Conservation (phyloP, 2,888 invertebrate species). For the Orthosia cruda region DNA sequence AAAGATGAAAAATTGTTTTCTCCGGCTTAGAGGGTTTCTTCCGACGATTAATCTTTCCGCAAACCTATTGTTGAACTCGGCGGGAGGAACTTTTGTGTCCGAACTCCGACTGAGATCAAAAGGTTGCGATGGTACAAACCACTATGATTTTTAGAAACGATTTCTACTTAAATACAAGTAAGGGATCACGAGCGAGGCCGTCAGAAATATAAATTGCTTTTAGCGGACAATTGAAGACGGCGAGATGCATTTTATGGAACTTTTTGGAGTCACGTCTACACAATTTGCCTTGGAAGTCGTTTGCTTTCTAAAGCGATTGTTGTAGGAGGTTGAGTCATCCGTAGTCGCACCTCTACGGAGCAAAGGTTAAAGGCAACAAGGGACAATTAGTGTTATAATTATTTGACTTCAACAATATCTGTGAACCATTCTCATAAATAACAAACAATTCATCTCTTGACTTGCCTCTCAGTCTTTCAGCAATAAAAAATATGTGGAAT, state of each 20-base stretch:
- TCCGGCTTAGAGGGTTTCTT: slow-evolving; percentile 85
- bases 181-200: slow-evolving; percentile 52
- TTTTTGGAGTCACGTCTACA: slow-evolving; percentile 52
- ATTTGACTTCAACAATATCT: slow-evolving; percentile 30
- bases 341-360: slow-evolving; percentile 19
- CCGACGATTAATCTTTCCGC: slow-evolving; percentile 90
- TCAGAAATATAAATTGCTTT: slow-evolving; percentile 66
- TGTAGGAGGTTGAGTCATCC: slow-evolving; percentile 46
- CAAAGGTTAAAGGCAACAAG: slow-evolving; percentile 43
- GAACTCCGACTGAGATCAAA: slow-evolving; percentile 86
- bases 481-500: not conserved
- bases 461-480: slow-evolving; percentile 6
- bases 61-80: slow-evolving; percentile 88
- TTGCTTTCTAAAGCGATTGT: slow-evolving; percentile 50
- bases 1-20: slow-evolving; percentile 91
- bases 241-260: slow-evolving; percentile 60
- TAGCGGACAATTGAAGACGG: slow-evolving; percentile 62
- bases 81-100: slow-evolving; percentile 88
- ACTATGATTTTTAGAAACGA: slow-evolving; percentile 82
- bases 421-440: slow-evolving; percentile 17
- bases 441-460: slow-evolving; percentile 21
- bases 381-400: slow-evolving; percentile 28
- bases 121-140: slow-evolving; percentile 82
- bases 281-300: slow-evolving; percentile 50
- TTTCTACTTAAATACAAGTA: slow-evolving; percentile 66